Evolutionary conservation across 1,140 invertebrate species (phyloP), one percentile per base, ranked within the genome.

Genomic region (Eupristina koningsbergeri): DNA sequence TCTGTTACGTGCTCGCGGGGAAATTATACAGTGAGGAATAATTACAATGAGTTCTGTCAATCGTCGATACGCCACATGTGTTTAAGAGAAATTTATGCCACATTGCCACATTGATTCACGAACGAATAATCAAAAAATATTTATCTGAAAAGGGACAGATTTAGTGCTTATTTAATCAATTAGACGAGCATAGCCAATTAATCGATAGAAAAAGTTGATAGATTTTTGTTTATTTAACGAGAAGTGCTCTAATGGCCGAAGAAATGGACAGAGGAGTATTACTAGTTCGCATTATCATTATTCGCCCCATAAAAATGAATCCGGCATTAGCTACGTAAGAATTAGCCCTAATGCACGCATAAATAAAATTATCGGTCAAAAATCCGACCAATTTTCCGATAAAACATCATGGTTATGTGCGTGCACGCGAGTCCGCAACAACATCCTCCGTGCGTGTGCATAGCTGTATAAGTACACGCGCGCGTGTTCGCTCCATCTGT

Each of bases 381-480:
- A 77, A 64, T 63, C 26, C 76, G 58, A 64, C 13, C 26, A 19
- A 78, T 78, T 34, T 9, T 0, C 13, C 61, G 76, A 78, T 78
- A 22, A 80, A 80, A 69, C 53, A 36, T 45, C 63, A 26, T 29
- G 31, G 31, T 22, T 29, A 67, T n/a, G 9, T 45, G 58, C 39
- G 61, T 22, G 39, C 75, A 7, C 36, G 13, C 45, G 73, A 58
- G 53, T 13, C 1, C 22, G 53, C 15, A 26, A 58, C 53, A 58
- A 58, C 53, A 26, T 26, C 53, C 22, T 26, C 22, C 26, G 64
- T 34, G 67, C 31, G 64, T 17, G 9, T 69, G 63, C 58, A 34
- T 63, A 77, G 53, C 61, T 80, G 31, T 78, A 78, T 63, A 69
- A 67, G 63, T 80, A 80, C 41, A 69, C n/a, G 47, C 63, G 58